Base-by-base conservation (phyloP, 2,113 vertebrate genomes). In the Odobenus rosmarus region DNA sequence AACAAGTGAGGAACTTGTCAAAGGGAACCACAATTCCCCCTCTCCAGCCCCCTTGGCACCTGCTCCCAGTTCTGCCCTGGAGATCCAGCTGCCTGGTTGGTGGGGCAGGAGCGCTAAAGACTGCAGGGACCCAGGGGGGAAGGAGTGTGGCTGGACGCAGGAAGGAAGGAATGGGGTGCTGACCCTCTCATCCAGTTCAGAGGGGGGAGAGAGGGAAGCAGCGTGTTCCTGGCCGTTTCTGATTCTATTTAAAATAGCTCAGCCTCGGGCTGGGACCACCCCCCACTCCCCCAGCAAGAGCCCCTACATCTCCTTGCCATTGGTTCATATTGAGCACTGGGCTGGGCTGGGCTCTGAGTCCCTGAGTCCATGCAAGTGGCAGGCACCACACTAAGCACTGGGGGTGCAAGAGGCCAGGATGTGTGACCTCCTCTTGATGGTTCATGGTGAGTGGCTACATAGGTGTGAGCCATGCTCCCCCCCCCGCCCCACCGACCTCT, bases 111-210 rank as follows among this genome's bases (percentile, higher is more conserved):
- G 10, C 2, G 19, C 53, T 13, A 0, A 31, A 42, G 21, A 31
- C 8, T 10, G 5, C n/a, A 6, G 49, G 49, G 51, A 15, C 1
- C 49, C 24, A 12, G 39, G 24, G 5, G 49, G 12, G 46, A 74
- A 79, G 33, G 62, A n/a, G 42, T 0, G 0, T 23, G 8, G 59
- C 39, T 12, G 3, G n/a, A 77, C 14, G 4, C 31, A n/a, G 21
- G 15, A 64, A 39, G 80, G 36, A n/a, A 84, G 42, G 23, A 42
- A 61, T 4, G 8, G 74, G 49, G 23, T 4, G 9, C 86, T 23
- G 71, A 2, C 80, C 74, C 36, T 64, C n/a, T 91, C 51, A 5
- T 15, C 46, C 87, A 31, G 7, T 13, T 72, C 42, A 14, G 93
- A 62, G 36, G 49, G 39, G n/a, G 33, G 7, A 7, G 13, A 12